phyloP scores from a whole-genome alignment of 2,797 vertebrate species.

The Crenuchus spilurus region DNA sequence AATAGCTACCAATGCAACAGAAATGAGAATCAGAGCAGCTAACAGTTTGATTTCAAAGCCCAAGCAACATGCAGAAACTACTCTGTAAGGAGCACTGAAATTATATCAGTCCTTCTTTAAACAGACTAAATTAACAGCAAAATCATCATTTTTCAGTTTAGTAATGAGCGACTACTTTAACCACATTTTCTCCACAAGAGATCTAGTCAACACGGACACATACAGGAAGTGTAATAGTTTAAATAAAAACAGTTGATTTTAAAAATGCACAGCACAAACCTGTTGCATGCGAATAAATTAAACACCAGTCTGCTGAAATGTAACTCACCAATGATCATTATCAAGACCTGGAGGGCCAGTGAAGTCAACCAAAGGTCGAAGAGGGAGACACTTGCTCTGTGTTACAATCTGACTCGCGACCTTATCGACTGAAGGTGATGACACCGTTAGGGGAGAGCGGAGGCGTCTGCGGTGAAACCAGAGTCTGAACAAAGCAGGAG shows the following conservation, averaged over 20 bases:
- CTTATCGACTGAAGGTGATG: constrained; percentile 74
- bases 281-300: too few relatives aligned
- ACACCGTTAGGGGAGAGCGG: constrained; percentile 58
- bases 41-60: constrained; percentile 19
- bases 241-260: too few relatives aligned
- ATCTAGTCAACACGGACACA: too few relatives aligned
- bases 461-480: constrained; percentile 74
- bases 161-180: too few relatives aligned
- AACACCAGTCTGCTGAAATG: neutral
- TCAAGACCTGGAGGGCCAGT: constrained; percentile 74
- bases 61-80: constrained; percentile 34
- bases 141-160: neutral
- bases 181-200: too few relatives aligned
- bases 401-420: constrained; percentile 72
- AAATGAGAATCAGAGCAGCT: constrained; percentile 34
- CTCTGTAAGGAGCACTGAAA: constrained; percentile 17
- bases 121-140: neutral
- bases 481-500: constrained; percentile 79
- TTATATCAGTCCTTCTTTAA: neutral
- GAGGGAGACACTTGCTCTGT: constrained; percentile 72
- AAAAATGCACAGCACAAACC: too few relatives aligned
- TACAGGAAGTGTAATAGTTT: too few relatives aligned
- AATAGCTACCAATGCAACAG: constrained; percentile 56
- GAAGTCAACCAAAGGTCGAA: constrained; percentile 72
- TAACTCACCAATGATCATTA: constrained; percentile 82